Evolutionary conservation across 2,797 vertebrate species (phyloP), one percentile per base, ranked within the genome.

Genomic region (Aselliscus stoliczkanus): DNA sequence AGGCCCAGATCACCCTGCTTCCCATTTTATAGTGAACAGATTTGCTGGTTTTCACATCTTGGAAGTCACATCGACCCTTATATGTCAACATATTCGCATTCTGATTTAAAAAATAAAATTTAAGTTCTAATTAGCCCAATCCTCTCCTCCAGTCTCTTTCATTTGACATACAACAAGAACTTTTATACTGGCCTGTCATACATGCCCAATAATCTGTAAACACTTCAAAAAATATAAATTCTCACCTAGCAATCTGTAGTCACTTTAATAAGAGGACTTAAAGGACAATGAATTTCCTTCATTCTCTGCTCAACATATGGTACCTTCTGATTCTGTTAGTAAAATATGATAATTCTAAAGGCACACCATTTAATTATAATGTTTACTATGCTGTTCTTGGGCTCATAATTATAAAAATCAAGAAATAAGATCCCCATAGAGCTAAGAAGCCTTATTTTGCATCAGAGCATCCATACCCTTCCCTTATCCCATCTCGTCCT

Each of bases 291-390:
- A 47, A 56, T 92, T 93, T 96, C 87, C 72, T 90, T 90, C 60
- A 27, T 86, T 87, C 79, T 52, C 85, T 77, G 27, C 69, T 83
- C 73, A 90, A 83, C 90, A 87, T 86, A 83, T 0, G 37, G 90
- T 34, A 62, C 37, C 56, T 76, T 95, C 85, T 95, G 95, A 93
- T 95, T 95, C 90, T 80, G 58, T 92, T 95, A 90, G 58, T 79
- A 79, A 88, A 79, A 92, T 86, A 88, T 67, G 85, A 87, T 96
- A 92, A 94, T 97, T 93, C 76, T 34, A 92, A 92, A 92, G 70
- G 39, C n/a, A 67, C 21, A 76, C 58, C 31, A 96, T 90, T 96
- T 96, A 76, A 96, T 96, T 96, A 88, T 69, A 93, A 88, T 77
- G 64, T 92, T 94, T 94, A 52, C 29, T 69, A 82, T 94, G 82